A percentile compares a stretch with the other conserved stretches of the same genome.
These are phyloP conservation scores for Troides oblongomaculatus DNA, from an alignment of 2,888 invertebrate genomes.

Conservation along the genomic window DNA sequence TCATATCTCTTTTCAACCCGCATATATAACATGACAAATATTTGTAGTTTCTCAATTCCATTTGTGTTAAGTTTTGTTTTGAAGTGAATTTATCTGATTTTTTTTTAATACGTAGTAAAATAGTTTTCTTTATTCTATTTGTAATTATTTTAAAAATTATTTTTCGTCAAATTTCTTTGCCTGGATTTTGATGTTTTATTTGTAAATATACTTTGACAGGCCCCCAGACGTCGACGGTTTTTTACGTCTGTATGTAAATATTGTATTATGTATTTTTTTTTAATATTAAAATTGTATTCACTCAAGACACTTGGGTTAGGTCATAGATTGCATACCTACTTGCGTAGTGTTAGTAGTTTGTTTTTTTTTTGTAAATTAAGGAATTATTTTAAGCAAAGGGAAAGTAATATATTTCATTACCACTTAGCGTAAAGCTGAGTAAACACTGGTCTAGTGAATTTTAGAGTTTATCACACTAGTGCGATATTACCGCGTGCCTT, in stretches of 20 bases:
- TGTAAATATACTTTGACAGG: conserved; percentile 43
- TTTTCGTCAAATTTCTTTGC: background rate
- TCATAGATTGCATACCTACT: conserved; percentile 29
- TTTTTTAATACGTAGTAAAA: conserved; percentile 3
- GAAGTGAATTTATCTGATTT: conserved; percentile 9
- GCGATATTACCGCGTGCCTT: background rate
- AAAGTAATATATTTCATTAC: conserved; percentile 60
- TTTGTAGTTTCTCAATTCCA: conserved; percentile 42
- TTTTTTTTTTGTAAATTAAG: conserved; percentile 30
- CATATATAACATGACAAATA: conserved; percentile 42
- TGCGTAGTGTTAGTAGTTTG: conserved; percentile 7
- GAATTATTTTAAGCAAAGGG: conserved; percentile 44
- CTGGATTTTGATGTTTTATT: conserved; percentile 6
- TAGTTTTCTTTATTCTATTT: background rate
- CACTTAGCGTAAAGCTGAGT: conserved; percentile 17
- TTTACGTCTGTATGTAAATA: conserved; percentile 53
- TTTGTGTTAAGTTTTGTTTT: conserved; percentile 11
- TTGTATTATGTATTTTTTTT: conserved; percentile 46
- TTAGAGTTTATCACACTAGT: background rate
- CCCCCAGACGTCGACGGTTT: conserved; percentile 28
- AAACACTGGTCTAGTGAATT: conserved; percentile 11
- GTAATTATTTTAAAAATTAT: conserved; percentile 10
- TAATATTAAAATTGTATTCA: conserved; percentile 37
- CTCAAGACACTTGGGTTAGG: conserved; percentile 55
- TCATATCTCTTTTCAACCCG: conserved; percentile 34